Percentiles rank a stretch among this genome's conserved stretches.
These are phyloP conservation scores for Phalacrocorax brasilianus DNA, from an alignment of 2,113 vertebrate species.

Conservation along the genomic window DNA sequence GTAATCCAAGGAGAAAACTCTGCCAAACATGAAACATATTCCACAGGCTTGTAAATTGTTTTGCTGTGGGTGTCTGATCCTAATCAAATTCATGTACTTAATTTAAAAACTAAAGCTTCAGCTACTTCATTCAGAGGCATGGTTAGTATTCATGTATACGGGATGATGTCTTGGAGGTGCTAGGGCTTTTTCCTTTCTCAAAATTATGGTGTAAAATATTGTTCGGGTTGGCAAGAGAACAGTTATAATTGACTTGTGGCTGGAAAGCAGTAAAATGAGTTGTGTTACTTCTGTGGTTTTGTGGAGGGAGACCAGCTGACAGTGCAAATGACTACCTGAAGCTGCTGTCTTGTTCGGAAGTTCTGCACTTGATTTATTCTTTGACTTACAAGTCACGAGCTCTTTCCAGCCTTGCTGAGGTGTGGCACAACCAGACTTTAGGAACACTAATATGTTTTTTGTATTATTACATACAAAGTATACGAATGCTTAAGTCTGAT, in stretches of 20 bases:
- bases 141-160: not conserved
- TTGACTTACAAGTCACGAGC: not conserved
- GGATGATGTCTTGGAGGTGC: not conserved
- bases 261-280: not conserved
- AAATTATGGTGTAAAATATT: not conserved
- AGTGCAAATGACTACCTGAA: not conserved
- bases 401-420: not conserved
- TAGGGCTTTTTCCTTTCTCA: not conserved
- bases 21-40: not conserved
- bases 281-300: not conserved
- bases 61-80: not conserved
- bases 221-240: not conserved
- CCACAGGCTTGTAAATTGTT: not conserved
- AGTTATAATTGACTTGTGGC: not conserved
- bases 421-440: not conserved
- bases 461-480: not conserved
- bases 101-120: not conserved
- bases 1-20: not conserved
- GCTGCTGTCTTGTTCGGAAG: not conserved
- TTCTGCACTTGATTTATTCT: not conserved
- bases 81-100: not conserved
- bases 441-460: not conserved
- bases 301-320: not conserved
- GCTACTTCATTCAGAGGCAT: not conserved
- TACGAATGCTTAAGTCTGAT: not conserved